phyloP scores from a whole-genome alignment of 1,140 invertebrate species.

The Plutomurus gul region DNA sequence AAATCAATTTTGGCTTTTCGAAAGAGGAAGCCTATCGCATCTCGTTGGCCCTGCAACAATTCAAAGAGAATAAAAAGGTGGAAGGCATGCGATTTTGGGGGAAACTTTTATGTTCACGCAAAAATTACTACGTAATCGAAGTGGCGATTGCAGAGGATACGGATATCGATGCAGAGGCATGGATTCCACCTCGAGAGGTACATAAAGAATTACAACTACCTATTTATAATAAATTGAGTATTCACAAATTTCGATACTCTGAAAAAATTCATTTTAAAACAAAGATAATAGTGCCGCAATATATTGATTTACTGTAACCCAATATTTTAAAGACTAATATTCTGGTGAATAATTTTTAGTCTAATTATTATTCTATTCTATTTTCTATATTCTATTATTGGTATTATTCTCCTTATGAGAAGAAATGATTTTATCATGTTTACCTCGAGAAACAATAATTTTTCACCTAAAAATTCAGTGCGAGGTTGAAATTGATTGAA shows the following conservation, averaged over 20 bases:
- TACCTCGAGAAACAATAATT: too few species aligned
- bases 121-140: conserved; percentile 80
- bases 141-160: conserved; percentile 58
- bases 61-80: conserved; percentile 60
- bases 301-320: too few species aligned
- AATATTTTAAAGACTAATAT: too few species aligned
- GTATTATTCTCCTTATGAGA: too few species aligned
- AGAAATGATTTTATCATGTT: too few species aligned
- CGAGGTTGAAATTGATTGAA: too few species aligned
- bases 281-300: too few species aligned
- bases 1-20: conserved; percentile 66
- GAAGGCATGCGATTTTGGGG: conserved; percentile 69
- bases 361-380: too few species aligned
- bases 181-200: background rate
- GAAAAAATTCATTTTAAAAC: background rate
- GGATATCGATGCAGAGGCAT: conserved; percentile 57
- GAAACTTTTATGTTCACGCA: conserved; percentile 75
- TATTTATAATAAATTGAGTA: background rate
- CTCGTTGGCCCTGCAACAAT: conserved; percentile 65
- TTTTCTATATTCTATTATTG: too few species aligned
- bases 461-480: too few species aligned
- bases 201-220: background rate
- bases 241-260: background rate
- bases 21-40: conserved; percentile 65
- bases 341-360: too few species aligned